Conservation (phyloP, 2,113 vertebrate species). For the Chionomys nivalis region DNA sequence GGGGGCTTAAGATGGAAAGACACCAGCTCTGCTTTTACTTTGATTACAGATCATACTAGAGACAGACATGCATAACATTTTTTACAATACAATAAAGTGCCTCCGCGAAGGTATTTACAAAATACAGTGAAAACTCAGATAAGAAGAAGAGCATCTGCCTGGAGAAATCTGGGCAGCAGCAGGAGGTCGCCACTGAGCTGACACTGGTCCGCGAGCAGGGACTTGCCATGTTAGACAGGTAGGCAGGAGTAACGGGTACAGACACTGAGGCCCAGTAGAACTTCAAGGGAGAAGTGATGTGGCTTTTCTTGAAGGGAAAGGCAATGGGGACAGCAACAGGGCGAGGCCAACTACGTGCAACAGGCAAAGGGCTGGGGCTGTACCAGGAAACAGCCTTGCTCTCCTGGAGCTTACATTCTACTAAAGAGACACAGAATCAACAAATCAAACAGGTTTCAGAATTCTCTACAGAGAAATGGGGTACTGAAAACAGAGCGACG, state of each 20-base stretch:
- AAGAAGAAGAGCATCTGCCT: neutral
- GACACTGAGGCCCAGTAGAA: neutral
- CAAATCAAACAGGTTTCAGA: conserved; percentile 56
- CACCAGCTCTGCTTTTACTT: conserved; percentile 1
- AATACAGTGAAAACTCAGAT: conserved; percentile 26
- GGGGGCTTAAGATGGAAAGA: conserved; percentile 21
- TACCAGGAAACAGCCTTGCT: conserved; percentile 55
- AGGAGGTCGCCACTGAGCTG: conserved; percentile 52
- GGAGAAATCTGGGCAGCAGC: conserved; percentile 24
- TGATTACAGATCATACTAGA: conserved; percentile 64
- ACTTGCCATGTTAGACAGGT: neutral
- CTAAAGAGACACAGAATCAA: conserved; percentile 37
- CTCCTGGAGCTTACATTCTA: conserved; percentile 74
- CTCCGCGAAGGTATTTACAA: conserved; percentile 73
- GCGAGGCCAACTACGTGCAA: neutral
- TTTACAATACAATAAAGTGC: conserved; percentile 71
- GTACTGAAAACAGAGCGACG: neutral
- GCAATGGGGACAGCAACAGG: neutral
- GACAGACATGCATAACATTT: conserved; percentile 64
- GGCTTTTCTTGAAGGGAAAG: conserved; percentile 16
- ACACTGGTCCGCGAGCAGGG: neutral
- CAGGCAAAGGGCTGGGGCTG: neutral
- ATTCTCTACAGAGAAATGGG: conserved; percentile 28
- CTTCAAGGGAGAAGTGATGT: neutral
- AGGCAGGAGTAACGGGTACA: neutral